A percentile compares a stretch with the other conserved stretches of the same genome.
phyloP scores from a whole-genome alignment of 1,140 invertebrate genomes.

The Drosophila sproati region DNA sequence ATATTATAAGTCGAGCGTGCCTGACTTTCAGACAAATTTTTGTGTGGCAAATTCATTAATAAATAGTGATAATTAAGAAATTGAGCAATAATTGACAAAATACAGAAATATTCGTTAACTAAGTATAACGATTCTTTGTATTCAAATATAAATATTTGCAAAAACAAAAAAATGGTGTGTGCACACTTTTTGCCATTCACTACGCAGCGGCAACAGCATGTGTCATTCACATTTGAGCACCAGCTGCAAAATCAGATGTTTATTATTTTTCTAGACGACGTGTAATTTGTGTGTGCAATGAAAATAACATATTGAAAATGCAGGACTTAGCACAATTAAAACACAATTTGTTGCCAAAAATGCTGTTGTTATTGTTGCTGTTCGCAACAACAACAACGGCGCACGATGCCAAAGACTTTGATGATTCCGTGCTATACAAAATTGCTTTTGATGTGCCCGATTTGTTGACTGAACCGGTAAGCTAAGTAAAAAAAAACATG shows the following conservation, averaged over 20 bases:
- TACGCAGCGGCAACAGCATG: background rate
- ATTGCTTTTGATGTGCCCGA: slow-evolving; percentile 91
- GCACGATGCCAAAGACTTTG: slow-evolving; percentile 90
- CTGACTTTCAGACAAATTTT: too few relatives aligned
- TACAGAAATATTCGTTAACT: background rate
- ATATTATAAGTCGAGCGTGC: too few relatives aligned
- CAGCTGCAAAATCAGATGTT: slow-evolving; percentile 46
- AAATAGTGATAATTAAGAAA: too few relatives aligned
- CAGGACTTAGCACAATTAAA: background rate
- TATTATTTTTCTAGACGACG: slow-evolving; percentile 61
- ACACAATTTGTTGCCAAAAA: background rate
- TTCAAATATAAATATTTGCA: background rate
- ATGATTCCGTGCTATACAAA: slow-evolving; percentile 92
- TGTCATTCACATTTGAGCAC: slow-evolving; percentile 1
- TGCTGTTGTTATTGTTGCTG: slow-evolving; percentile 39
- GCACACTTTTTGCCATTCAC: slow-evolving; percentile 35
- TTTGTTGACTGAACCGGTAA: slow-evolving; percentile 60
- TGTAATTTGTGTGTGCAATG: slow-evolving; percentile 47
- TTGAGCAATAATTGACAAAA: too few relatives aligned
- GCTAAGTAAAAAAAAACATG: slow-evolving; percentile 5
- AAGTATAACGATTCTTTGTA: too few relatives aligned
- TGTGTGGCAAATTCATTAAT: too few relatives aligned
- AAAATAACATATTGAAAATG: slow-evolving; percentile 34
- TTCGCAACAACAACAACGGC: slow-evolving; percentile 9
- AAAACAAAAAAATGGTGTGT: background rate